A percentile compares a stretch with the other conserved stretches of the same genome.
Evolutionary conservation across 2,888 invertebrate species (phyloP).

Genomic region (Dascillus cervinus): DNA sequence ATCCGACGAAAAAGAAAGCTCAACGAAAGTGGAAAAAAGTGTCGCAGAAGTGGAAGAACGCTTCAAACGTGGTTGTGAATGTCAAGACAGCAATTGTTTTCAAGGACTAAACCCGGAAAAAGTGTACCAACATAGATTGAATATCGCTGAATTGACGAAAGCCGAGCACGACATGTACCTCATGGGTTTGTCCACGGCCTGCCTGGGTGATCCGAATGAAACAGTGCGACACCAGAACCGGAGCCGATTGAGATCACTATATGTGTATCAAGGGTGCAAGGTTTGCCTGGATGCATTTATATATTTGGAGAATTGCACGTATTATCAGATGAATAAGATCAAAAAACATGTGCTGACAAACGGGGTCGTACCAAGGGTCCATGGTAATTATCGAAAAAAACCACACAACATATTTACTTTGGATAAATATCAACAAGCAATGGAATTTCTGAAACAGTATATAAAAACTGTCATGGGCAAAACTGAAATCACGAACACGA

Average conservation of each 20-base stretch:
- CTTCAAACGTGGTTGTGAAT: constrained; percentile 65
- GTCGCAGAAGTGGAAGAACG: constrained; percentile 60
- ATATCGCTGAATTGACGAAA: constrained; percentile 71
- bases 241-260: constrained; percentile 62
- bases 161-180: constrained; percentile 78
- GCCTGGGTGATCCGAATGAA: constrained; percentile 64
- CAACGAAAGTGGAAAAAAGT: constrained; percentile 62
- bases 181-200: constrained; percentile 77
- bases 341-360: constrained; percentile 71
- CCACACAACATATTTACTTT: constrained; percentile 73
- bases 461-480: constrained; percentile 56
- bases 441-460: constrained; percentile 66
- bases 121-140: constrained; percentile 66
- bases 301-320: constrained; percentile 71
- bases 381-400: constrained; percentile 72
- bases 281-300: constrained; percentile 72
- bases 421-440: constrained; percentile 69
- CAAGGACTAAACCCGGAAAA: constrained; percentile 63
- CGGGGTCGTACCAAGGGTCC: constrained; percentile 68
- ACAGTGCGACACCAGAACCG: constrained; percentile 65
- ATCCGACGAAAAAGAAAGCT: constrained; percentile 43
- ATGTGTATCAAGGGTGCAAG: constrained; percentile 68
- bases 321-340: constrained; percentile 69
- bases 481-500: constrained; percentile 45
- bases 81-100: constrained; percentile 67